These are phyloP conservation scores for Vicugna pacos DNA, from an alignment of 2,113 vertebrate species.

Conservation along the genomic window DNA sequence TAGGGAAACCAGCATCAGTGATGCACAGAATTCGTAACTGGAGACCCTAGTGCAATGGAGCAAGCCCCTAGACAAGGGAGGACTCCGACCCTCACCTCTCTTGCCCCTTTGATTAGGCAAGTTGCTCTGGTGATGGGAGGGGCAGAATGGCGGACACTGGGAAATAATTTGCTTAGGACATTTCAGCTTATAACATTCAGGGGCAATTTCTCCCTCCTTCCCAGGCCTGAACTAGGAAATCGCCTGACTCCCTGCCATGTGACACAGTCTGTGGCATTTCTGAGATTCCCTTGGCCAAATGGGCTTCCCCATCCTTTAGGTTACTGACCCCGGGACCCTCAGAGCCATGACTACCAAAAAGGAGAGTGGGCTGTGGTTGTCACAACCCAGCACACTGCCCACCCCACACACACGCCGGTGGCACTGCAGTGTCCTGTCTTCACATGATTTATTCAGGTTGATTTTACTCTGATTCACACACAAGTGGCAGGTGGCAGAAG, in stretches of 20 bases:
- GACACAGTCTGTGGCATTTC: neutral
- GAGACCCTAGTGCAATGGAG: neutral
- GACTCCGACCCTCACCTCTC: neutral
- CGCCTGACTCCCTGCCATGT: neutral
- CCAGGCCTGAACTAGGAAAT: neutral
- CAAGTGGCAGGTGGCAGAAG: neutral
- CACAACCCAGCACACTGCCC: fast-evolving
- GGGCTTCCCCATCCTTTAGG: neutral
- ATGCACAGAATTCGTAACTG: fast-evolving
- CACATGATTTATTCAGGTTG: no score
- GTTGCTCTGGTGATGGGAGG: neutral
- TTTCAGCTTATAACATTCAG: neutral
- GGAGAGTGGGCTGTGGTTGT: neutral
- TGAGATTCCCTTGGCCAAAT: neutral
- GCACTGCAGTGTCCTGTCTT: neutral
- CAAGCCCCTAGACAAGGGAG: neutral
- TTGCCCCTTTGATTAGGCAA: neutral
- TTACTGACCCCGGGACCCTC: neutral
- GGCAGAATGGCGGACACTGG: no score
- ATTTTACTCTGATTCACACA: neutral
- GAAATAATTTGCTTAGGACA: neutral
- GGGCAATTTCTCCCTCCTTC: neutral
- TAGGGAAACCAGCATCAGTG: no score
- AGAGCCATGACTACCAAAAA: neutral
- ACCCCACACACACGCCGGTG: fast-evolving